A percentile compares a stretch with the other conserved stretches of the same genome.
phyloP scores from a whole-genome alignment of 2,113 vertebrate species.

The Nibea coibor region DNA sequence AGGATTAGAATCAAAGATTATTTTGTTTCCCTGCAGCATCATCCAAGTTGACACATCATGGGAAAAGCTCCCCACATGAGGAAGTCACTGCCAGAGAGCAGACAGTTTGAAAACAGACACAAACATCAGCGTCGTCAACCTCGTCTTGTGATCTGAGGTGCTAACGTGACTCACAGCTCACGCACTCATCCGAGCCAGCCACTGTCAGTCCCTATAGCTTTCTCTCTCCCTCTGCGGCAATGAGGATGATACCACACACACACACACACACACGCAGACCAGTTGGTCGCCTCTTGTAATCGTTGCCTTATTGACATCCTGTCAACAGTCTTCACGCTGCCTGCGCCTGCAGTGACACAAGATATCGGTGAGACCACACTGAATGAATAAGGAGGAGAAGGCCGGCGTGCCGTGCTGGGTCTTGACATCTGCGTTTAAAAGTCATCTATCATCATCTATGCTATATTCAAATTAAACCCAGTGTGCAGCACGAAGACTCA shows the following conservation, averaged over 20 bases:
- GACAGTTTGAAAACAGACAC: constrained; percentile 19
- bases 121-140: constrained; percentile 27
- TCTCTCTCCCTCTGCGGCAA: constrained; percentile 23
- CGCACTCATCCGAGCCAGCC: not conserved
- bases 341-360: constrained; percentile 25
- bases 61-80: not conserved
- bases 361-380: constrained; percentile 32
- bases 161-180: constrained; percentile 38
- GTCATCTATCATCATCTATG: not conserved
- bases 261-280: constrained; percentile 20
- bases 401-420: not conserved
- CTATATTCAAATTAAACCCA: not conserved
- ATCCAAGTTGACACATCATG: not conserved
- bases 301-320: constrained; percentile 57
- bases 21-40: not conserved
- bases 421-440: constrained; percentile 6
- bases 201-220: not conserved
- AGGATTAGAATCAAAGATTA: too few relatives aligned
- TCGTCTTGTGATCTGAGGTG: constrained; percentile 26
- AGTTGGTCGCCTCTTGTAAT: constrained; percentile 23
- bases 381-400: constrained; percentile 14
- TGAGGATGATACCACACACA: constrained; percentile 12
- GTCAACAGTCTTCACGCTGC: constrained; percentile 38
- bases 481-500: not conserved
- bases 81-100: not conserved